Evolutionary conservation across 2,888 invertebrate species (phyloP).

Genomic region (Agriopis marginaria): DNA sequence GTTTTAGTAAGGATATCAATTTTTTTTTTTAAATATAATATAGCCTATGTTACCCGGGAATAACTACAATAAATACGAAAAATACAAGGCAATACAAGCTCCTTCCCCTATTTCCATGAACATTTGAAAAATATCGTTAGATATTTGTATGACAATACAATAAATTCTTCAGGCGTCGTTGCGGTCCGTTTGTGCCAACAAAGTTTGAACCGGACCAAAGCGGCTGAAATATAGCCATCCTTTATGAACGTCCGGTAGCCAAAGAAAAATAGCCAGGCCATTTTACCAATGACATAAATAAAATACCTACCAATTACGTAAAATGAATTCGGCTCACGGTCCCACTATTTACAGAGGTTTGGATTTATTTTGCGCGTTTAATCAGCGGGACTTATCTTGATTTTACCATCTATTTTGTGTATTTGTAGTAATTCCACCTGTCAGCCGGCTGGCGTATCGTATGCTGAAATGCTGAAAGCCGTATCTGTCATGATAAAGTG

Average conservation of each 20-base stretch:
- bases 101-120: slow-evolving; percentile 1
- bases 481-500: slow-evolving; percentile 57
- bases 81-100: not conserved
- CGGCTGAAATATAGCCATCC: slow-evolving; percentile 41
- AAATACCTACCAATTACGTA: slow-evolving; percentile 47
- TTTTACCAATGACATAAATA: slow-evolving; percentile 46
- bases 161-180: slow-evolving; percentile 22
- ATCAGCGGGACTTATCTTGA: slow-evolving; percentile 56
- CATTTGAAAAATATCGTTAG: slow-evolving; percentile 22
- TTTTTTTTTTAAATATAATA: no score
- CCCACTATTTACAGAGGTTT: slow-evolving; percentile 44
- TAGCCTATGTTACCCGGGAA: no score
- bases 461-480: slow-evolving; percentile 51
- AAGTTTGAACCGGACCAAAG: slow-evolving; percentile 36
- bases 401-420: slow-evolving; percentile 53
- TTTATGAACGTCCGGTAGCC: slow-evolving; percentile 41
- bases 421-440: slow-evolving; percentile 59
- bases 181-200: slow-evolving; percentile 18
- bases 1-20: no score
- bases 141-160: slow-evolving; percentile 30
- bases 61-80: no score
- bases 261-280: slow-evolving; percentile 44
- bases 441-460: slow-evolving; percentile 54
- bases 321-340: slow-evolving; percentile 42
- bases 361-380: slow-evolving; percentile 58